Base-by-base conservation (phyloP, 35 echinoderm and acorn worm species). In the Lytechinus pictus region DNA sequence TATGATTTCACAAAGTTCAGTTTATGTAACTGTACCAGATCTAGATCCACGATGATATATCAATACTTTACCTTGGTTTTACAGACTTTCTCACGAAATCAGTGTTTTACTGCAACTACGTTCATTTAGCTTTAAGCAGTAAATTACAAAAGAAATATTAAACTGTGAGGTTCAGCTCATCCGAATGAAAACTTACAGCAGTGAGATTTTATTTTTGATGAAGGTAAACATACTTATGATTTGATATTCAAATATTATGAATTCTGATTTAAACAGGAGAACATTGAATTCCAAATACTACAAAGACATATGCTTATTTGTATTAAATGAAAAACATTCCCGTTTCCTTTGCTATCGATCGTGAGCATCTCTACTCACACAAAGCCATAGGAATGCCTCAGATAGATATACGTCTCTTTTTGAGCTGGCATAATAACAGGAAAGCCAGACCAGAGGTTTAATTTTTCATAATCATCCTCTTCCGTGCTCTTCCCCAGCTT, bases 381-480 rank as follows among this genome's bases (percentile, higher is more conserved):
- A 79, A 79, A 79, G 66, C 66, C n/a, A 52, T 12, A 57, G 27
- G 55, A 93, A 93, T 10, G 92, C 92, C 54, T 13, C 53, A 57
- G 53, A 93, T 44, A 44, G 33, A 44, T 44, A 44, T 93, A 93
- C n/a, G 14, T 93, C 53, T 53, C 92, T 53, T 24, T 44, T 79
- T 93, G 92, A 54, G 52, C 52, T 57, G 13, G 9, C 53, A 93
- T 93, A 93, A 93, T 55, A 93, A 93, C 92, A 93, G 92, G 92
- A 93, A 93, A 57, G 53, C 92, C 55, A 93, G 92, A 55, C 92
- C 92, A 93, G 92, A 93, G 57, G 92, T 93, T 93, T 93, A 93
- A 93, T 93, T 93, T 93, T 93, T 93, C 92, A 57, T 93, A 93
- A 93, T 93, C 92, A 93, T 93, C n/a, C 92, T 57, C 92, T 93